These are phyloP conservation scores for Triplophysa bombifrons DNA, from an alignment of 2,797 vertebrate species.

Conservation along the genomic window DNA sequence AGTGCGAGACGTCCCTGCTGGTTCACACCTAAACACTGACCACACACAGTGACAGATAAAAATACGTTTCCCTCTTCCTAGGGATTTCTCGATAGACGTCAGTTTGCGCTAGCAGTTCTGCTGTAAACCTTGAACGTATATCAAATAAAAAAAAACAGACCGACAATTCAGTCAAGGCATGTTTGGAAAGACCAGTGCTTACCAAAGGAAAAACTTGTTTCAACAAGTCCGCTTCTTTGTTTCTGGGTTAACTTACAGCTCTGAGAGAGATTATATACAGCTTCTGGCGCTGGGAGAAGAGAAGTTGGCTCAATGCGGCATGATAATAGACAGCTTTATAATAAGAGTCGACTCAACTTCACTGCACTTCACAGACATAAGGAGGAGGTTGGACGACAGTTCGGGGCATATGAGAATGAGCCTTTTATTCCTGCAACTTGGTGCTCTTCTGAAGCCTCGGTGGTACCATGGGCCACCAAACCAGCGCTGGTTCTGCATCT, in stretches of 20 bases:
- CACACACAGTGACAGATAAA: background rate
- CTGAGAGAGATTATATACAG: constrained; percentile 44
- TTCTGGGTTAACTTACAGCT: constrained; percentile 5
- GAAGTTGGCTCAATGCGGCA: constrained; percentile 44
- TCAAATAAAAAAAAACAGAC: background rate
- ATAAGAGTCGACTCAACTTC: constrained; percentile 58
- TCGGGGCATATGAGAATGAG: constrained; percentile 54
- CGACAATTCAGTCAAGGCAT: constrained; percentile 1
- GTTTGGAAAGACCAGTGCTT: constrained; percentile 26
- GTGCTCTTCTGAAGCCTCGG: constrained; percentile 57
- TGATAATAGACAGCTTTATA: constrained; percentile 62
- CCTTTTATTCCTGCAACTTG: constrained; percentile 56
- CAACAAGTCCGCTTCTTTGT: constrained; percentile 6
- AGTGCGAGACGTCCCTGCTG: constrained; percentile 16
- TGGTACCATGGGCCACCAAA: constrained; percentile 46
- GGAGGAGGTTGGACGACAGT: constrained; percentile 53
- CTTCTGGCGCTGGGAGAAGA: constrained; percentile 33
- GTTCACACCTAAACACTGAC: constrained; percentile 34
- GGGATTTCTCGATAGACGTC: background rate
- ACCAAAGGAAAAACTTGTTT: constrained; percentile 36
- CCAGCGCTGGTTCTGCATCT: constrained; percentile 50
- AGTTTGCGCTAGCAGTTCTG: background rate
- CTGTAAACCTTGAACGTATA: background rate
- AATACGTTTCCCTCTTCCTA: background rate
- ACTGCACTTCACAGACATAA: constrained; percentile 58